Base-by-base conservation (phyloP, 1,140 invertebrate genomes). In the Pogonomyrmex barbatus region DNA sequence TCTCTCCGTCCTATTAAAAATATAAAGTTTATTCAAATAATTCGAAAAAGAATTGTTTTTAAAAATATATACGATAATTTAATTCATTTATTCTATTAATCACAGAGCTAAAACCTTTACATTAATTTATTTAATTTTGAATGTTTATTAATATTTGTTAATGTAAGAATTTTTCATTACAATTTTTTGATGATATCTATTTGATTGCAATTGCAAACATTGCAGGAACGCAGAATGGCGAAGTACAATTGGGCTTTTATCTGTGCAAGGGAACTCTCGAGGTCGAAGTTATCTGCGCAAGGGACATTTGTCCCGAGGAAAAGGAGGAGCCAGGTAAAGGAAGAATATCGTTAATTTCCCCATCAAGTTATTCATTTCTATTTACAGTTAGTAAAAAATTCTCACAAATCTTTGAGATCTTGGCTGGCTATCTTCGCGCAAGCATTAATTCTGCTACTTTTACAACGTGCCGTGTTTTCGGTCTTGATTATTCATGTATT, bases 251-350 rank as follows among this genome's bases (percentile, higher is more conserved):
- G 92, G 98, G 97, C 39, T 97, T 99, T 84, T 96, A 98, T 89
- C 97, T 99, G 95, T 98, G 98, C 91, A 99, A 98, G 95, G 98
- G 98, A 88, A 98, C 98, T 92, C 96, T 99, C 17, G 98, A 99
- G 94, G 97, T 99, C 14, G 98, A 98, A 94, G 97, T 99, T 73
- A 96, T 97, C 75, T 95, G 95, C 84, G 97, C 96, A 9, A 94
- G 95, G 90, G 96, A 96, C 71, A 96, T 97, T n/a, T 94, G 93
- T 86, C 93, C 89, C 58, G 91, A 88, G 78, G 95, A 95, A 17
- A 91, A 88, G 68, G 95, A 95, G 78, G 95, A 96, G 76, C 96
- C 96, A 94, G 96, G 96, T 96, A 94, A 92, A 24, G 24, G 24
- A 24, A 24, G 24, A 24, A 24, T 24, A 24, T 24, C 24, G 65